phyloP scores from a whole-genome alignment of 2,797 vertebrate genomes.

The Scolopax bukidnonensis region DNA sequence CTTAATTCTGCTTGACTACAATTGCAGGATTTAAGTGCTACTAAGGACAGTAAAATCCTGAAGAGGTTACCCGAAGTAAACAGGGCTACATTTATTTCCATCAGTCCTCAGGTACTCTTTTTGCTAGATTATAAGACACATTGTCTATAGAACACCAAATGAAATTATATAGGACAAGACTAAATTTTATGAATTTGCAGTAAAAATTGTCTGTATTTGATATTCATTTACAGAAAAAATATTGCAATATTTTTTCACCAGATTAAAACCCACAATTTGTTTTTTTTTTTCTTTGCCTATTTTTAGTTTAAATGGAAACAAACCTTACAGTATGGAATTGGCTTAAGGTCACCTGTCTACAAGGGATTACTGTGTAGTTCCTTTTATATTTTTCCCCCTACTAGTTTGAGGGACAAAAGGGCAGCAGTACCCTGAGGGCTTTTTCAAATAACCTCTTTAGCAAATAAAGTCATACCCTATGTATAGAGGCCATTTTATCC shows the following conservation, averaged over 20 bases:
- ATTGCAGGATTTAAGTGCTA: background rate
- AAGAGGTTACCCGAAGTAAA: conserved; percentile 3
- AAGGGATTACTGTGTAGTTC: conserved; percentile 70
- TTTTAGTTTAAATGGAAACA: conserved; percentile 70
- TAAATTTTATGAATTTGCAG: background rate
- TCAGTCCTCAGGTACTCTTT: background rate
- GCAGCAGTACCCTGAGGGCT: conserved; percentile 48
- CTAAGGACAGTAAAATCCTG: background rate
- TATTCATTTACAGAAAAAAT: background rate
- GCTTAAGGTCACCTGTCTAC: conserved; percentile 77
- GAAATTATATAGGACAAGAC: background rate
- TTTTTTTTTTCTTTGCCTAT: background rate
- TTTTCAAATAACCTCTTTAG: conserved; percentile 78
- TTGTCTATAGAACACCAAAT: background rate
- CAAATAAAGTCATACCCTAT: conserved; percentile 71
- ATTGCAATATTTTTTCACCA: background rate
- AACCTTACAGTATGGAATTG: conserved; percentile 64
- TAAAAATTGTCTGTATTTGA: background rate
- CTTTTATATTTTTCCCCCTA: conserved; percentile 43
- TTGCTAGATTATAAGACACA: background rate
- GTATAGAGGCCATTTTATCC: conserved; percentile 61
- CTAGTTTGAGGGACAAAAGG: conserved; percentile 61
- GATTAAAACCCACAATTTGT: conserved; percentile 46
- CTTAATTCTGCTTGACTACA: background rate
- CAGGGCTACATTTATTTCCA: background rate